phyloP scores from a whole-genome alignment of 2,888 invertebrate genomes.

The Melieria picta region DNA sequence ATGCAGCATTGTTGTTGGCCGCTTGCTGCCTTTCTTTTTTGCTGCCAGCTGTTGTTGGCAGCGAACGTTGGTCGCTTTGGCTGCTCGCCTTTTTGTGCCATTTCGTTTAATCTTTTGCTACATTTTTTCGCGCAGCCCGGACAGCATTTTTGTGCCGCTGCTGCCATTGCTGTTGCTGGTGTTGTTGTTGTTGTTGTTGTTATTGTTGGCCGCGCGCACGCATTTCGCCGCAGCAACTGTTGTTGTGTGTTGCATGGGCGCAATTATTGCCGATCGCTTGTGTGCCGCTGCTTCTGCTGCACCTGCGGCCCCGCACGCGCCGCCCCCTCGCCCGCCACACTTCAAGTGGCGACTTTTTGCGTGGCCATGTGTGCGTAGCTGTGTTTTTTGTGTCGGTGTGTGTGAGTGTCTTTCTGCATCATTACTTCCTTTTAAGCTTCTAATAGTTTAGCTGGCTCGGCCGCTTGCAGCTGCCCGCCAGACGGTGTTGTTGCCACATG shows the following conservation, averaged over 20 bases:
- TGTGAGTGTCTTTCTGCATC: slow-evolving; percentile 26
- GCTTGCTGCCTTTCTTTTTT: not conserved
- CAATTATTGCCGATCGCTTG: not conserved
- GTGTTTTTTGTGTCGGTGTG: not conserved
- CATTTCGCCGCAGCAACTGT: not conserved
- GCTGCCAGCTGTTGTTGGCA: not conserved
- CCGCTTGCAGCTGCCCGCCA: not conserved
- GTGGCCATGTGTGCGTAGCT: not conserved
- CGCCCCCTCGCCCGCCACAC: not conserved
- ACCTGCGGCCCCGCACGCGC: not conserved
- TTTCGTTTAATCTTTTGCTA: not conserved
- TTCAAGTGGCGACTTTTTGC: not conserved
- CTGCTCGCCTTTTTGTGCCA: not conserved
- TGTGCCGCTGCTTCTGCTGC: not conserved
- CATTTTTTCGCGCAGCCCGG: not conserved
- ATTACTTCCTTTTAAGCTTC: slow-evolving; percentile 36
- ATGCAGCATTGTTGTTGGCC: slow-evolving; percentile 34
- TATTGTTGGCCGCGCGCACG: no score
- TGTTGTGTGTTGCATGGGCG: not conserved
- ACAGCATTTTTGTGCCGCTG: no score
- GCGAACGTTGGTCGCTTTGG: not conserved
- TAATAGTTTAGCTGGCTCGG: slow-evolving; percentile 23
- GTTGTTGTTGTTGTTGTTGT: no score
- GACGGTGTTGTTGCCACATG: no score
- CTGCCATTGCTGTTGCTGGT: no score